These are phyloP conservation scores for Caerostris darwini DNA, from an alignment of 1,140 invertebrate genomes.

Conservation along the genomic window DNA sequence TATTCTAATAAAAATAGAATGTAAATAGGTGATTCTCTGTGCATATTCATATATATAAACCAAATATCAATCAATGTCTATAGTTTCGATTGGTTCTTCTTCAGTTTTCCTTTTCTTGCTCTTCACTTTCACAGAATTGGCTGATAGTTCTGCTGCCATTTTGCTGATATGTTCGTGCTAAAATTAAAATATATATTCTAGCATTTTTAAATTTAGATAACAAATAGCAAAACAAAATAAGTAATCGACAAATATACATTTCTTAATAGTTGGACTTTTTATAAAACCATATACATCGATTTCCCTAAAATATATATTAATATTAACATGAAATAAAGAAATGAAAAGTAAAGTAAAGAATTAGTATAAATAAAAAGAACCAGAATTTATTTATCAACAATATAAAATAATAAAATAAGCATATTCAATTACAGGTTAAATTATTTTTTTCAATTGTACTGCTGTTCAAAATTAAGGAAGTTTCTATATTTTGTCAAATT, in stretches of 20 bases:
- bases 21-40: too few relatives aligned
- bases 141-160: conserved; percentile 26
- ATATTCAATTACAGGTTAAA: too few relatives aligned
- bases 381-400: background rate
- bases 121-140: conserved; percentile 4
- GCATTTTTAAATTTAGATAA: background rate
- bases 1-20: too few relatives aligned
- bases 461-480: too few relatives aligned
- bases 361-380: background rate
- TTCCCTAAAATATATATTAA: background rate
- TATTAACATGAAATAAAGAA: too few relatives aligned
- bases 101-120: conserved; percentile 41
- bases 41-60: background rate
- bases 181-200: background rate
- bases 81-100: background rate
- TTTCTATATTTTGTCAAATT: too few relatives aligned
- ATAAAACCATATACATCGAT: background rate
- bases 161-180: conserved; percentile 38
- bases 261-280: too few relatives aligned
- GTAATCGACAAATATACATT: background rate
- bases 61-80: background rate
- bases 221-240: background rate
- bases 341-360: background rate
- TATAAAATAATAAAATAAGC: background rate
- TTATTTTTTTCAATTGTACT: too few relatives aligned